Conservation (phyloP, 2,797 vertebrate species). For the Cottoperca gobio region DNA sequence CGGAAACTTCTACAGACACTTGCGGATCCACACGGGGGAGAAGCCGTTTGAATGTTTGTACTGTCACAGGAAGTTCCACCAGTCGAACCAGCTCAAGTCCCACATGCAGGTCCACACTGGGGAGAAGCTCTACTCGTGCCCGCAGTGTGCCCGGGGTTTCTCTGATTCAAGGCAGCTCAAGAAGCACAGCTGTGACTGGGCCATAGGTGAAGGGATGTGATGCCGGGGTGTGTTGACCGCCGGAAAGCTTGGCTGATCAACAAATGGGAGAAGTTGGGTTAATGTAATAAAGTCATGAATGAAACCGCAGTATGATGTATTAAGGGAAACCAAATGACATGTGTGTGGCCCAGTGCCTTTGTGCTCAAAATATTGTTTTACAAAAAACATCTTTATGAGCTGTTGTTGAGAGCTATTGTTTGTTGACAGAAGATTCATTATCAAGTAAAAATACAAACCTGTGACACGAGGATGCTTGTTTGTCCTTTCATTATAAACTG, state of each 20-base stretch:
- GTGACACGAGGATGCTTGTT: background rate
- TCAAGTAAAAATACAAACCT: background rate
- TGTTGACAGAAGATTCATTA: background rate
- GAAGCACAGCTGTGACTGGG: slow-evolving; percentile 77
- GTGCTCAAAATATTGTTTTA: background rate
- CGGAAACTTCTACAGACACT: slow-evolving; percentile 83
- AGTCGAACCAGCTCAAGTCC: slow-evolving; percentile 84
- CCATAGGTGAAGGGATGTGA: background rate
- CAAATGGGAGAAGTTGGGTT: background rate
- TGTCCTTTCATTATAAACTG: background rate
- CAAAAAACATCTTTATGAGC: background rate
- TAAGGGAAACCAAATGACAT: background rate
- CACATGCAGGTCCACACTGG: slow-evolving; percentile 86
- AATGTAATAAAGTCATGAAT: background rate
- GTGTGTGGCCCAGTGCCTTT: background rate
- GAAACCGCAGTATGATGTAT: background rate
- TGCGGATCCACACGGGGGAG: slow-evolving; percentile 79
- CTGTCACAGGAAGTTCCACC: slow-evolving; percentile 83
- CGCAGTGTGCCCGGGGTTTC: slow-evolving; percentile 71
- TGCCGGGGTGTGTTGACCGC: background rate
- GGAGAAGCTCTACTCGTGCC: slow-evolving; percentile 81
- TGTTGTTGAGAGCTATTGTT: background rate
- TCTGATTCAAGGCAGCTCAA: slow-evolving; percentile 76
- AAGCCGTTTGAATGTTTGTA: slow-evolving; percentile 80
- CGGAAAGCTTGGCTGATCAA: too few relatives aligned